A percentile compares a stretch with the other conserved stretches of the same genome.
Conservation (phyloP, 2,888 invertebrate species). For the Oscheius onirici region DNA sequence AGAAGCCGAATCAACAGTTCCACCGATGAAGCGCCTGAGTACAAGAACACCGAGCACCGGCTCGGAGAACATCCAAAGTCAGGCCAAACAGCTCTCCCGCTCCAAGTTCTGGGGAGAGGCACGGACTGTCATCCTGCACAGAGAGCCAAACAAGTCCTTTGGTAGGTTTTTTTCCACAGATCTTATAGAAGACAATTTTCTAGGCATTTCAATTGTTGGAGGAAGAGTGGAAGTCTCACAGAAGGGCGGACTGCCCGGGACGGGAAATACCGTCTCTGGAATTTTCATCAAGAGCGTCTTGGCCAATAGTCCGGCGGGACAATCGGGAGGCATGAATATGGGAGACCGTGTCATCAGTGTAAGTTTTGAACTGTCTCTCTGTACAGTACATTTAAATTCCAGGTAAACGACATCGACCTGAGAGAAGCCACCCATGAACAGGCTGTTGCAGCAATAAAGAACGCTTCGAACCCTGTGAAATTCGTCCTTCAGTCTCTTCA, state of each 20-base stretch:
- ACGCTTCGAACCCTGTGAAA: slow-evolving; percentile 86
- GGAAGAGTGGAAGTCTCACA: slow-evolving; percentile 81
- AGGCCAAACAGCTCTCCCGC: slow-evolving; percentile 46
- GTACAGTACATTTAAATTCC: slow-evolving; percentile 21
- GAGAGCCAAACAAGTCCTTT: slow-evolving; percentile 83
- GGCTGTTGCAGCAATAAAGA: slow-evolving; percentile 92
- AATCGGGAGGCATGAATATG: slow-evolving; percentile 79
- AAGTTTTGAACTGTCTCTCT: slow-evolving; percentile 33
- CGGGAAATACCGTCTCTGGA: slow-evolving; percentile 83
- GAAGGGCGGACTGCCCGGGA: slow-evolving; percentile 73
- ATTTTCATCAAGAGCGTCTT: slow-evolving; percentile 98
- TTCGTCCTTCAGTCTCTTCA: slow-evolving; percentile 86
- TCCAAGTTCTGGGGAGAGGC: slow-evolving; percentile 83
- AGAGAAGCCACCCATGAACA: slow-evolving; percentile 89
- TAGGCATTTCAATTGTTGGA: slow-evolving; percentile 89
- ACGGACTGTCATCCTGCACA: slow-evolving; percentile 80
- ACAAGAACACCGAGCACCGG: slow-evolving; percentile 45
- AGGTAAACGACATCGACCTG: slow-evolving; percentile 89
- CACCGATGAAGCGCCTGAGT: slow-evolving; percentile 9
- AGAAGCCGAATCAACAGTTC: not conserved
- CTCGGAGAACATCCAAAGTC: slow-evolving; percentile 44
- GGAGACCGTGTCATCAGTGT: slow-evolving; percentile 76
- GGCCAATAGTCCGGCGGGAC: slow-evolving; percentile 90
- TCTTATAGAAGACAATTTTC: slow-evolving; percentile 6
- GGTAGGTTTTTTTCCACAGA: slow-evolving; percentile 75